These are phyloP conservation scores for Tragelaphus strepsiceros DNA, from an alignment of 2,113 vertebrate species.

Conservation along the genomic window DNA sequence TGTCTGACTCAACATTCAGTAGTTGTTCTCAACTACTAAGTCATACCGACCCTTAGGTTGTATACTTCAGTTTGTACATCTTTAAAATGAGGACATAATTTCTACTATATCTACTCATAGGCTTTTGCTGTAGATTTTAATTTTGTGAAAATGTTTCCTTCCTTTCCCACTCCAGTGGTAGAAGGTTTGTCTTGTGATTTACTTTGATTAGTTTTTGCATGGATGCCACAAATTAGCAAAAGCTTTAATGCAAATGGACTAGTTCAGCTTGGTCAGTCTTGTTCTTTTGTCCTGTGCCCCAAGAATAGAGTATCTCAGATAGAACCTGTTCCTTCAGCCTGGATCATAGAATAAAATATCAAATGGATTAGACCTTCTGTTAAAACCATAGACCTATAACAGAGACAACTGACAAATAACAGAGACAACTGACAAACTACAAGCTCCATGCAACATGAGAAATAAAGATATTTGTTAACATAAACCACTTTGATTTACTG, in stretches of 20 bases:
- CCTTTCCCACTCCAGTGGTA: neutral
- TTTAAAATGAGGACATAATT: neutral
- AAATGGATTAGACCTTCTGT: neutral
- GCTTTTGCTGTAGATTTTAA: neutral
- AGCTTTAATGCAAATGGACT: neutral
- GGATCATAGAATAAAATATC: neutral
- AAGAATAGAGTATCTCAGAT: neutral
- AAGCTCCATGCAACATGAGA: neutral
- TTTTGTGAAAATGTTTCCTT: neutral
- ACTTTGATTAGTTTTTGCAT: neutral
- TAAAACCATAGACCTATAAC: neutral
- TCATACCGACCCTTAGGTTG: neutral
- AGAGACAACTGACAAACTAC: neutral
- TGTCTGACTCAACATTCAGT: neutral
- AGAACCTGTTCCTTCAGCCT: neutral
- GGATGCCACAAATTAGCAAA: neutral
- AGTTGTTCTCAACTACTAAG: neutral
- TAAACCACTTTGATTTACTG: neutral
- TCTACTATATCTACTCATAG: neutral
- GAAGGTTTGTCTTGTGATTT: neutral
- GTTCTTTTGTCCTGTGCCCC: neutral
- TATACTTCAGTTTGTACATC: neutral
- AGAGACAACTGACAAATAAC: neutral
- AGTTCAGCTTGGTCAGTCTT: neutral
- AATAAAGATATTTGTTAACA: neutral